phyloP scores from a whole-genome alignment of 1,140 invertebrate species.

The Drosophila tristis region DNA sequence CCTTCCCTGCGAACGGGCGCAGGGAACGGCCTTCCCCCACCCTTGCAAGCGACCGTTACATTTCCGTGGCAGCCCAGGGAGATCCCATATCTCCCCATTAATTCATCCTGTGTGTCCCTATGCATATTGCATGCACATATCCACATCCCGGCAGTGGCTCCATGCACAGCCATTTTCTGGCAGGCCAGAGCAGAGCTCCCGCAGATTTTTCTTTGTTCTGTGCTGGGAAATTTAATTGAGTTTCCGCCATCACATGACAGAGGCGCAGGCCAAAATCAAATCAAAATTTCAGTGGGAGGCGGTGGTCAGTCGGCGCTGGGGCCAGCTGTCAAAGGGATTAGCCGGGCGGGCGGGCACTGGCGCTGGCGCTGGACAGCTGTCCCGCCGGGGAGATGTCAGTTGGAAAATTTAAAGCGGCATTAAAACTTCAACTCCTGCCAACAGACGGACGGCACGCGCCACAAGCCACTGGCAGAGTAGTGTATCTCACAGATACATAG shows the following conservation, averaged over 20 bases:
- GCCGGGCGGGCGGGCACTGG: conserved; percentile 13
- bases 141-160: not conserved
- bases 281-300: conserved; percentile 17
- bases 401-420: conserved; percentile 49
- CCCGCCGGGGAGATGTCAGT: conserved; percentile 11
- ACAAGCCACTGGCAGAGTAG: conserved; percentile 22
- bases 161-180: conserved; percentile 7
- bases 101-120: not conserved
- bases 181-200: not conserved
- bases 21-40: not conserved
- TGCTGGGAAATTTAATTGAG: conserved; percentile 64
- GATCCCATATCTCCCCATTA: not conserved
- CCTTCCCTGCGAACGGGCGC: conserved; percentile 24
- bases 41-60: conserved; percentile 63
- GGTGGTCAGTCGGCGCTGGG: too few species aligned
- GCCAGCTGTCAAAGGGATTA: conserved; percentile 46
- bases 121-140: not conserved
- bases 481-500: too few species aligned
- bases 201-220: conserved; percentile 35
- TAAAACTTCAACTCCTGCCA: conserved; percentile 35
- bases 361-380: conserved; percentile 21
- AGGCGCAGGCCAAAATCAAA: conserved; percentile 32
- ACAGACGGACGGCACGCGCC: conserved; percentile 59
- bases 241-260: conserved; percentile 31
- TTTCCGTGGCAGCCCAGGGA: conserved; percentile 25